Evolutionary conservation across 2,797 vertebrate species (phyloP), one percentile per base, ranked within the genome.

Genomic region (Chelmon rostratus): DNA sequence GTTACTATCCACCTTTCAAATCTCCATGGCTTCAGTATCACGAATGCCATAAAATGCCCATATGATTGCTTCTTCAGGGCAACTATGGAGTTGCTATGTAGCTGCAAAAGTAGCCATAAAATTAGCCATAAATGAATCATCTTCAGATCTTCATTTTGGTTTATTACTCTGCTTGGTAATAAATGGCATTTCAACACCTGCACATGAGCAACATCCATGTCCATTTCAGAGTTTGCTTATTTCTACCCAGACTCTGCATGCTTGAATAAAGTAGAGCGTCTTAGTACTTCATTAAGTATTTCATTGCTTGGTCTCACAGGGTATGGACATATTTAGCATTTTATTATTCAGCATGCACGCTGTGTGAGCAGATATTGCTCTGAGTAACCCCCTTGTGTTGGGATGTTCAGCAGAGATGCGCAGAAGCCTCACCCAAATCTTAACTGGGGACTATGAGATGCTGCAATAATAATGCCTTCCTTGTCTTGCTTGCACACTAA

Each of bases 231-330:
- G 54, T 68, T 85, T 37, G 77, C 23, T 59, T 61, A 52, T 68
- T 84, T 68, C 76, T 78, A 81, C 70, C 68, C 5, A 37, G 68
- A 82, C 56, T 44, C 42, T 47, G 23, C 62, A 25, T 19, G 49
- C 44, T 69, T 70, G 47, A 81, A 78, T 83, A 80, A 86, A 73
- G 79, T 40, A 74, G 65, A 63, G 35, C 72, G 72, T 84, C 76
- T 70, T 81, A 84, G 86, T 86, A 69, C 79, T 85, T 85, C 77
- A 74, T 85, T 84, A 88, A 88, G 84, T 54, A 56, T 87, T 82
- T 84, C 49, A 79, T 73, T 68, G 66, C 67, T 50, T 49, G 9
- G 63, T 86, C 77, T 88, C 83, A 73, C 63, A 38, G 76, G 80
- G 50, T 33, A 42, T 10, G 62, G 71, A 74, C 86, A 84, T 70